Conservation (phyloP, 2,797 vertebrate species). For the Anisognathus igniventris region DNA sequence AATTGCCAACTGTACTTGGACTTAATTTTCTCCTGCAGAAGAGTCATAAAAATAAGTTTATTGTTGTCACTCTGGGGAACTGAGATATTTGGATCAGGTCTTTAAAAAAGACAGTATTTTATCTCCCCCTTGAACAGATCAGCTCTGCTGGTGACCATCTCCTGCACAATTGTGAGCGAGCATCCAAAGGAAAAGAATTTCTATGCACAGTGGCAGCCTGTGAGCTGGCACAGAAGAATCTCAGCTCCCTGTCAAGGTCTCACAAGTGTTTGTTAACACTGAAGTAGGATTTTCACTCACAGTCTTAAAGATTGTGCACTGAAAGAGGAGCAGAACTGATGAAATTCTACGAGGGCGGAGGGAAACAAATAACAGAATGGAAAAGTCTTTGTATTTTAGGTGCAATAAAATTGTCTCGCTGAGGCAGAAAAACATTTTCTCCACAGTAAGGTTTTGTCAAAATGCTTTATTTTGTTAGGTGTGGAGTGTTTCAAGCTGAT, state of each 20-base stretch:
- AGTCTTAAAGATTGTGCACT: not conserved
- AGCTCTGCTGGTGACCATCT: not conserved
- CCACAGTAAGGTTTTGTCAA: not conserved
- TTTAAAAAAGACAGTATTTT: not conserved
- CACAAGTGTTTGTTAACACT: not conserved
- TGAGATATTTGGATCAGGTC: not conserved
- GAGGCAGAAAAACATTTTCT: not conserved
- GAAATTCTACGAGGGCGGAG: not conserved
- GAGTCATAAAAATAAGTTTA: conserved; percentile 1
- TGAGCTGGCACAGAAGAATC: not conserved
- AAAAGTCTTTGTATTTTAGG: not conserved
- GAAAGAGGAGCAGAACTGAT: not conserved
- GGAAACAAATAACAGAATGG: not conserved
- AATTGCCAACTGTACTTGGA: conserved; percentile 1
- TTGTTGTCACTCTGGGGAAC: conserved; percentile 1
- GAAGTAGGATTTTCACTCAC: not conserved
- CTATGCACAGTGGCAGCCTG: not conserved
- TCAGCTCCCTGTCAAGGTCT: not conserved
- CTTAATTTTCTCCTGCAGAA: conserved; percentile 30
- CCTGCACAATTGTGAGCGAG: not conserved
- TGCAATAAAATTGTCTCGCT: not conserved
- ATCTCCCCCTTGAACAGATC: not conserved
- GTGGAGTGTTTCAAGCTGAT: not conserved
- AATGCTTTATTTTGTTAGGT: not conserved
- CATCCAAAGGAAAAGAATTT: not conserved